Base-by-base conservation (phyloP, 2,888 invertebrate species). In the Marronus borbonicus region DNA sequence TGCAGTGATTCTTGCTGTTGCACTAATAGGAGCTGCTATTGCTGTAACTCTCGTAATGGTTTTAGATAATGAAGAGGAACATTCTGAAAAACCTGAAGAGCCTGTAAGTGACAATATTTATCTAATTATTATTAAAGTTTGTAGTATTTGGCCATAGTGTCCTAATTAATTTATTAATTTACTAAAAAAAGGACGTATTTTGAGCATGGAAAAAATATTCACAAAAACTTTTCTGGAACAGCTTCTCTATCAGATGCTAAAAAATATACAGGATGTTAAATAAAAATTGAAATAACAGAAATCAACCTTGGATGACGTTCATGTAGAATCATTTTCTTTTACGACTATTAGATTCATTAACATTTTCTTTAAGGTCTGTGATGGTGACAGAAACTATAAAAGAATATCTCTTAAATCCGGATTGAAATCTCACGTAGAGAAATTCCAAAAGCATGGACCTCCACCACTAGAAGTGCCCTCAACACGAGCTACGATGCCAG, bases 21-120 rank as follows among this genome's bases (percentile, higher is more conserved):
- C 68, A 50, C 5, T 68, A 24, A 17, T 68, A 17, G 68, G 24
- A 17, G 49, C 50, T 8, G 50, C 28, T 28, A 28, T 68, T 2
- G 28, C 68, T 14, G 50, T 68, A 14, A 68, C 68, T 28, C 24
- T 68, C 17, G 68, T 68, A 14, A 10, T 50, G 8, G 68, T 68
- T 28, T 50, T 68, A 28, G 28, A 49, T 3, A 2, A 20, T 55
- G 55, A 55, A 8, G 55, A 28, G 14, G 62, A 24, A n/a, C 5
- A 4, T 31, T 17, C n/a, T 14, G 50, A 50, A 8, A n/a, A 8
- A 50, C 12, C n/a, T 17, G 52, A 52, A 5, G 0, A 52, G 0
- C 31, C 31, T 5, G 31, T 31, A 31, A 31, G 31, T 31, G 31
- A 31, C 3, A 31, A 5, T 5, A 31, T 31, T 31, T 31, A 24